Evolutionary conservation across 2,113 vertebrate species (phyloP).

Genomic region (Hippocampus abdominalis): DNA sequence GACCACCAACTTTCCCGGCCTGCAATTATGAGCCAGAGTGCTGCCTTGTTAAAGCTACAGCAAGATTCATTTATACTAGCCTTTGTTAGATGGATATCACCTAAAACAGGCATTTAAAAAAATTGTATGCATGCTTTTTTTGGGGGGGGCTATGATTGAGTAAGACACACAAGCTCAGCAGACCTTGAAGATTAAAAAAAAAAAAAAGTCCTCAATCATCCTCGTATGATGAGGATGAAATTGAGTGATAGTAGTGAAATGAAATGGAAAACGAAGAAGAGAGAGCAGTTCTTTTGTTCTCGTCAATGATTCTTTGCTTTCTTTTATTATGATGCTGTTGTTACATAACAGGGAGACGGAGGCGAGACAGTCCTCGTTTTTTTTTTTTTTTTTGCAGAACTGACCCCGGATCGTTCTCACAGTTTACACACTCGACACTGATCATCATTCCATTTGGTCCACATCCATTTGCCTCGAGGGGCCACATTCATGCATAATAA

Average conservation of each 20-base stretch:
- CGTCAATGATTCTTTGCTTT: conserved; percentile 4
- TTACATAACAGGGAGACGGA: conserved; percentile 21
- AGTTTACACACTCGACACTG: conserved; percentile 23
- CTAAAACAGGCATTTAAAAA: not conserved
- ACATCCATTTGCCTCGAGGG: conserved; percentile 50
- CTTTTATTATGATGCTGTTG: not conserved
- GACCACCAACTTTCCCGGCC: conserved; percentile 28
- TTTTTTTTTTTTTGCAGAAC: not conserved
- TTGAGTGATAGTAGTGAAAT: not conserved
- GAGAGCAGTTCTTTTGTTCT: not conserved
- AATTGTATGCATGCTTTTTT: not conserved
- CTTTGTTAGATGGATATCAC: not conserved
- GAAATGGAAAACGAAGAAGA: not conserved
- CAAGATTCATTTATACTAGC: not conserved
- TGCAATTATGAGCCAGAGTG: conserved; percentile 1
- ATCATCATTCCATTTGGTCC: conserved; percentile 55
- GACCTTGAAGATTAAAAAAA: not conserved
- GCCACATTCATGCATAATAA: conserved; percentile 39
- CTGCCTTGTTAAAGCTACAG: not conserved
- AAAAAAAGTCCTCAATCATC: not conserved
- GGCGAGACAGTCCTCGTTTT: not conserved
- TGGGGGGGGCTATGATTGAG: not conserved
- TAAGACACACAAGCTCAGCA: not conserved
- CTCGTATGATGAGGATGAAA: not conserved
- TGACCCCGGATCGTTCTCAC: conserved; percentile 46